Evolutionary conservation across 2,797 vertebrate species (phyloP).

Genomic region (Sebastes oblongus): DNA sequence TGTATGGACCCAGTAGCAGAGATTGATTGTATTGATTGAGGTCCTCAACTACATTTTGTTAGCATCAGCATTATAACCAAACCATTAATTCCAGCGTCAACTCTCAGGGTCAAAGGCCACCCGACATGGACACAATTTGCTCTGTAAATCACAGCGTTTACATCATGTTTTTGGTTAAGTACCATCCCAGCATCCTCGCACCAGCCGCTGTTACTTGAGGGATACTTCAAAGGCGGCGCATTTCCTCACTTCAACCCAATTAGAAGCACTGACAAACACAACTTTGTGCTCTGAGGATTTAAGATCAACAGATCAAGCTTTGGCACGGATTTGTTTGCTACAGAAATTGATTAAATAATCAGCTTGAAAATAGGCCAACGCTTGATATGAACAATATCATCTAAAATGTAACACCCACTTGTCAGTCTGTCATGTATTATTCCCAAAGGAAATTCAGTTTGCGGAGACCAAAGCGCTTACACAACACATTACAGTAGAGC

Average conservation of each 20-base stretch:
- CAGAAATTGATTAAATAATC: constrained; percentile 47
- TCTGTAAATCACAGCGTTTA: constrained; percentile 11
- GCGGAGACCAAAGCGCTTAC: not conserved
- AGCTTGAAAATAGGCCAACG: constrained; percentile 27
- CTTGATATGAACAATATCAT: constrained; percentile 32
- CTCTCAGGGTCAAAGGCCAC: constrained; percentile 26
- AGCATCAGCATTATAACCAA: constrained; percentile 7
- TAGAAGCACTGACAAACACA: constrained; percentile 61
- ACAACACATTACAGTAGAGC: fast-evolving
- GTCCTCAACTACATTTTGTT: not conserved
- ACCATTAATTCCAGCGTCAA: not conserved
- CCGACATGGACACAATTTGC: not conserved
- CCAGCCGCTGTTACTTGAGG: constrained; percentile 31
- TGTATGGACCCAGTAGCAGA: too few species aligned
- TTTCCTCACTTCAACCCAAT: constrained; percentile 66
- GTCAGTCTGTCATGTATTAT: not conserved
- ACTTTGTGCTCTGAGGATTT: constrained; percentile 49
- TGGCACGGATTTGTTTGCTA: constrained; percentile 38
- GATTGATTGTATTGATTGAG: constrained; percentile 1
- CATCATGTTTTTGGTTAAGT: constrained; percentile 1
- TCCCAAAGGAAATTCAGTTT: constrained; percentile 10
- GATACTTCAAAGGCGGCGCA: constrained; percentile 57
- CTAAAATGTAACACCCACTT: not conserved
- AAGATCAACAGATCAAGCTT: constrained; percentile 56
- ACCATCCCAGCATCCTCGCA: not conserved